Evolutionary conservation across 1,140 invertebrate species (phyloP).

Genomic region (Daktulosphaira vitifoliae): DNA sequence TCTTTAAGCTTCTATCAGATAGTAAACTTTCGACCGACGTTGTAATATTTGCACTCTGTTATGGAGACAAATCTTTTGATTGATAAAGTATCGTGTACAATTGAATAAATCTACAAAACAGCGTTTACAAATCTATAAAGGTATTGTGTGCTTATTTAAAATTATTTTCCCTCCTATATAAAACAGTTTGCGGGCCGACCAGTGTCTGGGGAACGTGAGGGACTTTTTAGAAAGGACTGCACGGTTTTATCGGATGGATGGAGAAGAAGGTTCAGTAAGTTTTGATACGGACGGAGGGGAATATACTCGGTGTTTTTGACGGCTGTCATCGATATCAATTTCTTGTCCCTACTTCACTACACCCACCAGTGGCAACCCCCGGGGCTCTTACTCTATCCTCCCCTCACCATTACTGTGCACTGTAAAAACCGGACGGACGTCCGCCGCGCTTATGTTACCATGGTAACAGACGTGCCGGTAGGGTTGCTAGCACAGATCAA

Average conservation of each 20-base stretch:
- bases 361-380: background rate
- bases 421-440: constrained; percentile 18
- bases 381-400: background rate
- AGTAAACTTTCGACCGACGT: too few relatives aligned
- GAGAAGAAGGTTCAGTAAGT: background rate
- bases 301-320: constrained; percentile 14
- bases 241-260: background rate
- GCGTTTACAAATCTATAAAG: too few relatives aligned
- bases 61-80: too few relatives aligned
- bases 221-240: background rate
- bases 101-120: too few relatives aligned
- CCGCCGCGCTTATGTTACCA: constrained; percentile 11
- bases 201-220: background rate
- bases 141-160: too few relatives aligned
- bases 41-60: too few relatives aligned
- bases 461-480: constrained; percentile 14
- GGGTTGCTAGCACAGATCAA: constrained; percentile 11
- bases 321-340: constrained; percentile 33
- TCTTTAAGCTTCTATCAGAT: too few relatives aligned
- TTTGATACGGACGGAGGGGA: background rate
- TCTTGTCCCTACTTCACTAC: constrained; percentile 4
- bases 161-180: too few relatives aligned
- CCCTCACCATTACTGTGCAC: background rate
- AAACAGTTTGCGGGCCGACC: too few relatives aligned
- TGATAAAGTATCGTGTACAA: too few relatives aligned